Evolutionary conservation across 1,140 invertebrate species (phyloP).

Genomic region (Drosophila subpulchrella): DNA sequence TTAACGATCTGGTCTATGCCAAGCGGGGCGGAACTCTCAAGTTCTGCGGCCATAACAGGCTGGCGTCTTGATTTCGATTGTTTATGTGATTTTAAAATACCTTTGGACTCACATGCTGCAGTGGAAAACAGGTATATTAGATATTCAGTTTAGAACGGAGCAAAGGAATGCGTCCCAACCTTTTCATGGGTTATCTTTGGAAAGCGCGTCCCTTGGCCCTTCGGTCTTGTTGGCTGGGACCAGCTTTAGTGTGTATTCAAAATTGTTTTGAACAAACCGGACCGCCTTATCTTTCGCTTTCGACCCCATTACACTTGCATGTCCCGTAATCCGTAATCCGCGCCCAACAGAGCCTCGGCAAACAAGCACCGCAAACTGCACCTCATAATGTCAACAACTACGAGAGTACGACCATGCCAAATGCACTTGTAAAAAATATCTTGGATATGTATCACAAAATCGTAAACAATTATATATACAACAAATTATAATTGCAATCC

Average conservation of each 20-base stretch:
- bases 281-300: slow-evolving; percentile 37
- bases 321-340: slow-evolving; percentile 30
- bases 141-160: not conserved
- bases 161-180: slow-evolving; percentile 9
- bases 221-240: not conserved
- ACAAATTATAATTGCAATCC: too few relatives aligned
- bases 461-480: too few relatives aligned
- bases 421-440: not conserved
- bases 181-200: not conserved
- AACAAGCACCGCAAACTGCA: slow-evolving; percentile 29
- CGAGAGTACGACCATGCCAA: not conserved
- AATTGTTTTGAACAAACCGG: slow-evolving; percentile 25
- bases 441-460: too few relatives aligned
- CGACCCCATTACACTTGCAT: slow-evolving; percentile 48
- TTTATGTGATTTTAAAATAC: slow-evolving; percentile 36
- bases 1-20: slow-evolving; percentile 47
- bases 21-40: slow-evolving; percentile 62
- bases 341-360: slow-evolving; percentile 3
- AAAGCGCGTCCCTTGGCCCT: not conserved
- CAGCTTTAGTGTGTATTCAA: slow-evolving; percentile 8
- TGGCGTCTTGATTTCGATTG: slow-evolving; percentile 49
- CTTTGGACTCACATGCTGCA: not conserved
- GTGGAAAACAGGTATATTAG: slow-evolving; percentile 19
- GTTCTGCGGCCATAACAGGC: slow-evolving; percentile 18
- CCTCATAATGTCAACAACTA: slow-evolving; percentile 36